Percentiles rank a stretch among this genome's conserved stretches.
Evolutionary conservation across 2,888 invertebrate genomes (phyloP).

Genomic region (Cremastinae sp.): DNA sequence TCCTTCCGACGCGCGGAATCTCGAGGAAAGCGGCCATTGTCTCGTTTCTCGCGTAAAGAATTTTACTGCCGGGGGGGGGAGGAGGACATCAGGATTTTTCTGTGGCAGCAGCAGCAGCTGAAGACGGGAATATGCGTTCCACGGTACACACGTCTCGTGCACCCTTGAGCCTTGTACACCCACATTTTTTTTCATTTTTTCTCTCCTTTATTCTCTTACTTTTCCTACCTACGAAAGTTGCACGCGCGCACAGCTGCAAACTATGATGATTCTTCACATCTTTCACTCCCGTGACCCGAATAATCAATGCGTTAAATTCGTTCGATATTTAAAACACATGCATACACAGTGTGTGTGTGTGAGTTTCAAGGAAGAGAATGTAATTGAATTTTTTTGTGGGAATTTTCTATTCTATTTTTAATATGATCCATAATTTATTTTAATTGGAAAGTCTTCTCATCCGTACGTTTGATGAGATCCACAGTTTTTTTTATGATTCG

Average conservation of each 20-base stretch:
- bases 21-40: slow-evolving; percentile 57
- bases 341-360: too few species aligned
- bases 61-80: slow-evolving; percentile 57
- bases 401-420: too few species aligned
- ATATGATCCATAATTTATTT: too few species aligned
- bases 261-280: slow-evolving; percentile 5
- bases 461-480: too few species aligned
- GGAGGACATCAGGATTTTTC: slow-evolving; percentile 59
- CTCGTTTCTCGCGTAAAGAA: slow-evolving; percentile 61
- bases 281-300: slow-evolving; percentile 19
- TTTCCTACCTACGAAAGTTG: neutral
- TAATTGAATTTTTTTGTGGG: too few species aligned
- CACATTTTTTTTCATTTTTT: slow-evolving; percentile 45
- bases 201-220: neutral
- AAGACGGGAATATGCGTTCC: slow-evolving; percentile 49
- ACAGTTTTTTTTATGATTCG: neutral
- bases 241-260: slow-evolving; percentile 10
- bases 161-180: slow-evolving; percentile 51
- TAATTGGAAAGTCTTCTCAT: too few species aligned
- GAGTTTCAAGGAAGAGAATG: too few species aligned
- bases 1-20: slow-evolving; percentile 53
- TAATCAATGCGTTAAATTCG: neutral
- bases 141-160: slow-evolving; percentile 40
- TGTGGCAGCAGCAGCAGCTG: slow-evolving; percentile 49
- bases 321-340: too few species aligned